Percentiles rank a stretch among this genome's conserved stretches.
Evolutionary conservation across 1,140 invertebrate genomes (phyloP).

Genomic region (Nasonia vitripennis): DNA sequence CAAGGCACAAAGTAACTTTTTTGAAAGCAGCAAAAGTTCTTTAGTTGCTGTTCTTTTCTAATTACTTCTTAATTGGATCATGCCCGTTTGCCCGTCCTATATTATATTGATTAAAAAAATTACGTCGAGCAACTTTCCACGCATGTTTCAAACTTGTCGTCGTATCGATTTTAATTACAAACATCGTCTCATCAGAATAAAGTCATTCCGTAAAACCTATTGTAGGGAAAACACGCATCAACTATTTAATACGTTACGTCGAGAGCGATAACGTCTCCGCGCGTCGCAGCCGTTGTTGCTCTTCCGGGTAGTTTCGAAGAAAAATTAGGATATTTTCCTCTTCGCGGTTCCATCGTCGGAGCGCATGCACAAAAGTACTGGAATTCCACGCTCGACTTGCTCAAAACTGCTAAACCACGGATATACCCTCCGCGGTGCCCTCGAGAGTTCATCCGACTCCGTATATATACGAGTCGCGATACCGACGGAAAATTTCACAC

Average conservation of each 20-base stretch:
- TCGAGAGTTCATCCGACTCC: constrained; percentile 1
- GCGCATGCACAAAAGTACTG: background rate
- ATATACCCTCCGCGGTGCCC: background rate
- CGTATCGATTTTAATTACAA: no score
- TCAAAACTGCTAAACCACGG: constrained; percentile 17
- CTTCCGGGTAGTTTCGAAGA: background rate
- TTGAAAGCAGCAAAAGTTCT: background rate
- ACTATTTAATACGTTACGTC: no score
- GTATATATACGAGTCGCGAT: background rate
- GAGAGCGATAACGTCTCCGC: background rate
- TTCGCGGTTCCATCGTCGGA: background rate
- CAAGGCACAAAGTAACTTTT: background rate
- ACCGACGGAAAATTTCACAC: background rate
- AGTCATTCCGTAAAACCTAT: no score
- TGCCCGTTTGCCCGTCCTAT: no score
- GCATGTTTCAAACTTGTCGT: no score
- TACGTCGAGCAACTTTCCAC: no score
- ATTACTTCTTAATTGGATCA: no score
- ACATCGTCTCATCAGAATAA: no score
- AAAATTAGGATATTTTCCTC: constrained; percentile 1
- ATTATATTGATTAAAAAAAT: no score
- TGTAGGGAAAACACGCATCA: no score
- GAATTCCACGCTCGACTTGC: constrained; percentile 14
- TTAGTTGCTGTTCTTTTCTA: background rate
- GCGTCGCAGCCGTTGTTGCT: background rate